These are phyloP conservation scores for Heliconius himera DNA, from an alignment of 1,140 invertebrate species.

Conservation along the genomic window DNA sequence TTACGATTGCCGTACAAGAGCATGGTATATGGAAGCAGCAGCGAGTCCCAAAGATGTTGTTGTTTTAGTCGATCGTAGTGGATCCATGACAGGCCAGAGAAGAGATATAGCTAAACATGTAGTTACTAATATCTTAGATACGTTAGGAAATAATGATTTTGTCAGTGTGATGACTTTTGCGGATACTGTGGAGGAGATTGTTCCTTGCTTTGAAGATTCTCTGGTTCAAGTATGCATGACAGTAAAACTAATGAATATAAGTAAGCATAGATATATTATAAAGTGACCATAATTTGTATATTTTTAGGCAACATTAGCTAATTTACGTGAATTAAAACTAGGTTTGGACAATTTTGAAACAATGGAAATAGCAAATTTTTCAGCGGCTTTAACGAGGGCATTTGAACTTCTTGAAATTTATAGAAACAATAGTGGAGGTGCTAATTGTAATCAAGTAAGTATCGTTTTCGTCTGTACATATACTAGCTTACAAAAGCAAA, in stretches of 20 bases:
- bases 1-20: slow-evolving; percentile 93
- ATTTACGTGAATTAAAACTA: slow-evolving; percentile 92
- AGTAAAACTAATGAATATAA: background rate
- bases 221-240: slow-evolving; percentile 88
- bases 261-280: background rate
- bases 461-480: background rate
- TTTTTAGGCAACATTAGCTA: slow-evolving; percentile 92
- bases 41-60: slow-evolving; percentile 98
- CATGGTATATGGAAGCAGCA: slow-evolving; percentile 98
- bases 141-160: slow-evolving; percentile 98
- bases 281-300: background rate
- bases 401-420: slow-evolving; percentile 91
- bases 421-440: slow-evolving; percentile 83
- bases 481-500: background rate
- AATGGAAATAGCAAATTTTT: slow-evolving; percentile 96
- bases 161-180: slow-evolving; percentile 97
- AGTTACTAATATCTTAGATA: slow-evolving; percentile 97
- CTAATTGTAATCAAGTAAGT: slow-evolving; percentile 84
- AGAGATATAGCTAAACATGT: slow-evolving; percentile 97
- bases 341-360: slow-evolving; percentile 90
- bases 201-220: slow-evolving; percentile 93
- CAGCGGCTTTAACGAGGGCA: slow-evolving; percentile 92
- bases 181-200: slow-evolving; percentile 88
- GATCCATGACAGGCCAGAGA: slow-evolving; percentile 97
- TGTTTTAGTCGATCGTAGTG: slow-evolving; percentile 96